Evolutionary conservation across 2,888 invertebrate species (phyloP), one percentile per base, ranked within the genome.

Genomic region (Apoderus coryli): DNA sequence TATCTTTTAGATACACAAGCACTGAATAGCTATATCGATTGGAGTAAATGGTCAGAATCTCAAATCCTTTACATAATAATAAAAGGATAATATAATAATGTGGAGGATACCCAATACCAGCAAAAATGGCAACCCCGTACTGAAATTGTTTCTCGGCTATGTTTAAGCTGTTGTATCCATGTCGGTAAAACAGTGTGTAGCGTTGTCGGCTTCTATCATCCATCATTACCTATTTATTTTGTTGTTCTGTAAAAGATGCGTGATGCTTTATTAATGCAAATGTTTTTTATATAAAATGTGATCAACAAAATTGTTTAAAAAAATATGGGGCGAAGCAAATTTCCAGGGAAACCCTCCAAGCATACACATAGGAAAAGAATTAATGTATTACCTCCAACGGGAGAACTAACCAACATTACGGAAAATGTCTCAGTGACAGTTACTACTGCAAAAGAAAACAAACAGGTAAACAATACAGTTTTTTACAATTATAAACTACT

Each of bases 281-380:
- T 27, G 34, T 40, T 41, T 44, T 44, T 40, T 42, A 36, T 34
- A 44, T 46, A 48, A 51, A 48, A 50, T 51, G 50, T 49, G 46
- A 51, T 41, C 44, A 33, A 38, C 39, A 44, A 41, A 40, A n/a
- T n/a, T n/a, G n/a, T 38, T 37, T 34, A 37, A 36, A 31, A 24
- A 37, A 52, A 54, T 49, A 78, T 77, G 78, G 76, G 76, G 64
- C 73, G 75, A 65, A 76, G 76, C 61, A 76, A 76, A 69, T 82
- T 82, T 72, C 82, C 84, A 57, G 82, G 84, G 56, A 82, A 81
- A 69, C 82, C 82, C 59, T 74, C 79, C 49, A 84, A 81, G 68
- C 76, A 79, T 64, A 76, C 79, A 58, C 79, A 79, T 64, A 76
- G 79, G 67, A 81, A 79, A 61, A 74, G 82, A 61, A 72, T 82